Base-by-base conservation (phyloP, 92 coral and sea anemone genomes). In the Epizoanthus ramosus region DNA sequence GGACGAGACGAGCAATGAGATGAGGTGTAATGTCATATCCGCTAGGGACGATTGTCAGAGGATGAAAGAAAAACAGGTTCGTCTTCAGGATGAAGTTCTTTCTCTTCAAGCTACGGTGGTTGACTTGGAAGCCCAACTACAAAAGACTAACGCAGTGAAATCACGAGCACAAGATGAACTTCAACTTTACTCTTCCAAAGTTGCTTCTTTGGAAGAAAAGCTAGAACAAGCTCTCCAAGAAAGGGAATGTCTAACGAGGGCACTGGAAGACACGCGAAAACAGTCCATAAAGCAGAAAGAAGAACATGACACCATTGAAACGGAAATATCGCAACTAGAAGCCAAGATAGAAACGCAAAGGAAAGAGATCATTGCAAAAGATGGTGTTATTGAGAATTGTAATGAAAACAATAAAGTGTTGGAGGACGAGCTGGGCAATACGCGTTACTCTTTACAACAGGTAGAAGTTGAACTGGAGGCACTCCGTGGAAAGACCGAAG, bases 261-360 rank as follows among this genome's bases (percentile, higher is more conserved):
- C 8, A 24, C 45, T 74, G 16, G 65, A 74, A 24, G 79, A 74
- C 23, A 0, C 56, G 18, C 56, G 54, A 74, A 74, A 6, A 12
- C 24, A 56, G 12, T 74, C 79, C 3, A 25, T 25, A 15, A 15
- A 54, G 18, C 16, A 53, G 22, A 74, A 31, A 74, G 79, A 74
- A 74, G 79, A 74, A 73, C 24, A 24, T 25, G 25, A 7, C 24
- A 43, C 58, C 13, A 73, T 13, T 16, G 47, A 53, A 50, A 52
- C 52, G 79, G 23, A 73, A 73, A 24, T n/a, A 21, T 73, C 41
- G 14, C 79, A 73, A 23, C 33, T 73, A 73, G 45, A 43, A 23
- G 79, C 13, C 6, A 53, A 54, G 63, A 58, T 75, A 31, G 80
- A 75, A 31, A 75, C 63, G 3, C 13, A 14, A 60, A 15, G 54